Percentiles rank a stretch among this genome's conserved stretches.
These are phyloP conservation scores for Entomyzon cyanotis DNA, from an alignment of 2,113 vertebrate genomes.

Conservation along the genomic window DNA sequence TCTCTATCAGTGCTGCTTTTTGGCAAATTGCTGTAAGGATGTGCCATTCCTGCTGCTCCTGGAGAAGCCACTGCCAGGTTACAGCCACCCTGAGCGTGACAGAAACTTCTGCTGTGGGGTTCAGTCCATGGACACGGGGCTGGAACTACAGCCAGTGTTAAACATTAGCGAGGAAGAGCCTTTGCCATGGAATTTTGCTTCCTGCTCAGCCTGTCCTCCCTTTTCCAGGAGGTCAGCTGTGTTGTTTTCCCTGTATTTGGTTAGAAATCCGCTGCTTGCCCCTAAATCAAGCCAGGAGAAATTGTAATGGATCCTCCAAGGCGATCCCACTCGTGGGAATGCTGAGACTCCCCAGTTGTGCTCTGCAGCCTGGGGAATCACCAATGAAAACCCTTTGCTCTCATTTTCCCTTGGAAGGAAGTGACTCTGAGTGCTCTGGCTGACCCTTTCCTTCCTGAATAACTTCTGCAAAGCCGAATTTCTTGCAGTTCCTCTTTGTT, in stretches of 20 bases:
- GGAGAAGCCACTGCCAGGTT: background rate
- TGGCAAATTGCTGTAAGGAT: background rate
- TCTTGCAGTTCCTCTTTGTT: background rate
- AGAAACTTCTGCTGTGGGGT: background rate
- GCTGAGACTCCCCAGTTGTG: background rate
- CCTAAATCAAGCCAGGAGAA: background rate
- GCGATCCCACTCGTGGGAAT: fast-evolving
- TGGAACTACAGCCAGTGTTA: fast-evolving
- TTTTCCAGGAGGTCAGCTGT: background rate
- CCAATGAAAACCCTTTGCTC: background rate
- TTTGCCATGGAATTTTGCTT: fast-evolving
- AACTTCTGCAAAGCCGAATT: background rate
- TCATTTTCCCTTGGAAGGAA: slow-evolving; percentile 5
- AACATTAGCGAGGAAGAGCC: background rate
- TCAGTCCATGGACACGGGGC: fast-evolving
- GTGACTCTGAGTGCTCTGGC: background rate
- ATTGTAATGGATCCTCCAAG: background rate
- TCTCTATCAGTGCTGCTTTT: background rate
- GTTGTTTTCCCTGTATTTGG: background rate
- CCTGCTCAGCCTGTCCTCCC: background rate
- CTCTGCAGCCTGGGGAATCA: background rate
- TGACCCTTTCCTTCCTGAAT: slow-evolving; percentile 33
- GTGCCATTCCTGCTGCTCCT: background rate
- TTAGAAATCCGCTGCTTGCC: background rate
- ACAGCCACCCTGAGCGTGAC: background rate